Conservation (phyloP, 1,140 invertebrate genomes). For the Rhizoglyphus robini region DNA sequence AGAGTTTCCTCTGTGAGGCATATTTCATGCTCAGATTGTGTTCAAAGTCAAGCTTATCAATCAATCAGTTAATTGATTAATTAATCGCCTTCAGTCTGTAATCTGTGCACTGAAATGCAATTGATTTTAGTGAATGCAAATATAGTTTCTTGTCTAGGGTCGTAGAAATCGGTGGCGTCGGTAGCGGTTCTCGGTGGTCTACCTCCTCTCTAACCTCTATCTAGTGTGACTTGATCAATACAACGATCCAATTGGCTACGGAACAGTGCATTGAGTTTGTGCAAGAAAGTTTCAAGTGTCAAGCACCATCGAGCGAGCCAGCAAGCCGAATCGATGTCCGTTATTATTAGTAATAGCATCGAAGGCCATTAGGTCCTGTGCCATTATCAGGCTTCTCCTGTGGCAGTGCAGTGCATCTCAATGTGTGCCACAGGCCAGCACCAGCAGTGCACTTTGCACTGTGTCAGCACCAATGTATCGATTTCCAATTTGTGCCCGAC, state of each 20-base stretch:
- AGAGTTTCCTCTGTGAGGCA: not conserved
- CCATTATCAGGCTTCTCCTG: not conserved
- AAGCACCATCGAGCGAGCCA: not conserved
- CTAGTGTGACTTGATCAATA: not conserved
- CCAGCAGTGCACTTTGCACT: no score
- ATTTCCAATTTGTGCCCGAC: constrained; percentile 1
- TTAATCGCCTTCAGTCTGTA: not conserved
- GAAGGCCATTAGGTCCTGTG: not conserved
- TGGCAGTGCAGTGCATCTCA: not conserved
- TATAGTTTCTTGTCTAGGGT: not conserved
- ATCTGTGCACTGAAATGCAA: not conserved
- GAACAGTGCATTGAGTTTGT: not conserved
- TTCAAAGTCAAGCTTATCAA: not conserved
- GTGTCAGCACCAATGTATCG: no score
- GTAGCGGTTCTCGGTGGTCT: not conserved
- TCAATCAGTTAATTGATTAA: constrained; percentile 2
- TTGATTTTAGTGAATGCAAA: not conserved
- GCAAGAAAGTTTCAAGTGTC: not conserved
- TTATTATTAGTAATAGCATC: no score
- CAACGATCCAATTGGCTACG: not conserved
- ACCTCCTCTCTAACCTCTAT: not conserved
- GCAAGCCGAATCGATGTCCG: not conserved
- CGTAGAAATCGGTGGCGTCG: no score
- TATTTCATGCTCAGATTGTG: not conserved
- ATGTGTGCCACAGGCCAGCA: not conserved